Evolutionary conservation across 2,113 vertebrate species (phyloP).

Genomic region (Silurus glanis): DNA sequence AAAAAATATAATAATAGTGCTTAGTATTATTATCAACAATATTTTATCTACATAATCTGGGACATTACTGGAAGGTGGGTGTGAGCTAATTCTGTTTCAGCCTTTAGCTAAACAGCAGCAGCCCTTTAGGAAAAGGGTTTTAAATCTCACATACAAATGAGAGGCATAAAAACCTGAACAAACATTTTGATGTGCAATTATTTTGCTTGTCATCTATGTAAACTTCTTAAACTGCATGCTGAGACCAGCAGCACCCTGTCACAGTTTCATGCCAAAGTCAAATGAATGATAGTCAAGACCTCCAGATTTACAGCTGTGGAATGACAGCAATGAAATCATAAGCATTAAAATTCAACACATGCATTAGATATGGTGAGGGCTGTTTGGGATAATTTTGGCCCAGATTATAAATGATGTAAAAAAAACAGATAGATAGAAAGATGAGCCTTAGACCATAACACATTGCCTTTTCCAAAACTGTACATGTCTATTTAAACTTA

Average conservation of each 20-base stretch:
- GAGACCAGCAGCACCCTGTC: constrained; percentile 26
- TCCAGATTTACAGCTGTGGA: constrained; percentile 5
- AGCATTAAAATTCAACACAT: neutral
- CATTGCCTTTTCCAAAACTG: neutral
- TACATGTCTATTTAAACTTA: neutral
- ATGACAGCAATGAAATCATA: constrained; percentile 10
- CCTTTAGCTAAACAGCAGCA: neutral
- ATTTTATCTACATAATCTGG: neutral
- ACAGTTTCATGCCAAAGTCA: neutral
- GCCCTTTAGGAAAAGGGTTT: neutral
- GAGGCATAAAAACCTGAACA: constrained; percentile 10
- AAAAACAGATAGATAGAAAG: no score
- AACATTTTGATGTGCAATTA: constrained; percentile 14
- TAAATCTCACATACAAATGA: constrained; percentile 9
- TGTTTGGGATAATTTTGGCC: neutral
- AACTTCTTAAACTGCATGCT: constrained; percentile 2
- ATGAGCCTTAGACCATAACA: neutral
- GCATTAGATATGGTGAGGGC: neutral
- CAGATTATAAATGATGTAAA: neutral
- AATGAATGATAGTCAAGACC: neutral
- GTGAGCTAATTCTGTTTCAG: neutral
- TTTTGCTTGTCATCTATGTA: constrained; percentile 9
- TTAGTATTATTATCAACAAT: neutral
- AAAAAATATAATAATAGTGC: neutral
- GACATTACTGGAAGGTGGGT: neutral